A percentile compares a stretch with the other conserved stretches of the same genome.
Evolutionary conservation across 2,797 vertebrate species (phyloP).

Genomic region (Emys orbicularis): DNA sequence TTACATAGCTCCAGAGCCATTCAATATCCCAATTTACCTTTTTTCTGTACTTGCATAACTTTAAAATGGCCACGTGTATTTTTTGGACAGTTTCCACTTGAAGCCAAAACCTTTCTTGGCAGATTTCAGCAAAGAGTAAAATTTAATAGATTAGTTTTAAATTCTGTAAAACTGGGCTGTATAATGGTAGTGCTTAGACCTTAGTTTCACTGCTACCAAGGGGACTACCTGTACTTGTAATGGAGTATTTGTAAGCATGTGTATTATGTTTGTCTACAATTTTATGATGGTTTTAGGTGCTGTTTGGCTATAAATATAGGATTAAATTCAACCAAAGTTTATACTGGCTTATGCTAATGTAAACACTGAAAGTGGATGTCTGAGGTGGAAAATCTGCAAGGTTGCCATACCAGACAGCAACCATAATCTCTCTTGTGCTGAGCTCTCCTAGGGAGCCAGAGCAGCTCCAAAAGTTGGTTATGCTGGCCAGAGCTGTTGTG

Average conservation of each 20-base stretch:
- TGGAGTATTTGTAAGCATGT: not conserved
- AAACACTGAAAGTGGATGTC: not conserved
- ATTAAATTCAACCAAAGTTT: not conserved
- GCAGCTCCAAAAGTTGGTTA: fast-evolving
- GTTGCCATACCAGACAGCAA: fast-evolving
- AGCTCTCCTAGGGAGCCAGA: not conserved
- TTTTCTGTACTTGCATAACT: slow-evolving; percentile 68
- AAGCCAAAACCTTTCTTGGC: slow-evolving; percentile 62
- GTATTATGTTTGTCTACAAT: slow-evolving; percentile 24
- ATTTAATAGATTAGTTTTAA: slow-evolving; percentile 50
- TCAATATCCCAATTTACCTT: slow-evolving; percentile 39
- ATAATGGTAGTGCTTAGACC: not conserved
- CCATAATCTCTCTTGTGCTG: fast-evolving
- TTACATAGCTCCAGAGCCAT: not conserved
- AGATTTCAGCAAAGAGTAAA: slow-evolving; percentile 55
- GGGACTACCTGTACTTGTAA: not conserved
- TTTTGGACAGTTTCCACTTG: slow-evolving; percentile 67
- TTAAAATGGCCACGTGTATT: slow-evolving; percentile 63
- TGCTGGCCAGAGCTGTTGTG: not conserved
- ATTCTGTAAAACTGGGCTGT: not conserved
- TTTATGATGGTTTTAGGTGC: not conserved
- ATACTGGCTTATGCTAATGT: not conserved
- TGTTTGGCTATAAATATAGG: not conserved
- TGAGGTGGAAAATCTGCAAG: not conserved
- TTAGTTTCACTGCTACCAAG: not conserved